Evolutionary conservation across 2,113 vertebrate species (phyloP), one percentile per base, ranked within the genome.

Genomic region (Phainopepla nitens): DNA sequence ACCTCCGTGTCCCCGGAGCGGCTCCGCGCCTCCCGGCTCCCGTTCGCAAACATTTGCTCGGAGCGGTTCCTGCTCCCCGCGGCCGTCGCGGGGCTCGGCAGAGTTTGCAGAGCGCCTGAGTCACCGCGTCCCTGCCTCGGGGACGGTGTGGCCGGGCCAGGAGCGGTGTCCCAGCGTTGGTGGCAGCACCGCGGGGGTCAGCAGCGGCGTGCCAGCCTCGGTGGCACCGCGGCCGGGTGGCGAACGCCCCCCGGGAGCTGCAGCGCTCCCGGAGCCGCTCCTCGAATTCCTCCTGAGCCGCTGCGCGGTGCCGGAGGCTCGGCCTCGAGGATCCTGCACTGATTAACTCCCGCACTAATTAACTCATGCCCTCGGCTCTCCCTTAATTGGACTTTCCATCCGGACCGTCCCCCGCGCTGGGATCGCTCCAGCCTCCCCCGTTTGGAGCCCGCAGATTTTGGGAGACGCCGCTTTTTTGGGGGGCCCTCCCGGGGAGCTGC

Each of bases 11-110:
- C 50, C n/a, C 70, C 31, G 51, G 10, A 13, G 84, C 11, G 31
- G 36, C 85, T 72, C 45, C 42, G 0, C 2, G 13, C 56, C n/a
- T 60, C 83, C 77, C 4, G 2, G 58, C 51, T 81, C 56, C 56
- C 2, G 0, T 79, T 21, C 11, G 44, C 81, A 93, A 95, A 96
- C 95, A 91, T 92, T 89, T 76, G 90, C 89, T 62, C 91, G 94
- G 27, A 10, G 13, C 27, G 25, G 93, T 97, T 97, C 97, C 97
- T 90, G 97, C 58, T 95, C 79, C 50, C 23, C 6, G 29, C 45
- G 39, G 66, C 28, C 4, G 78, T 94, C 96, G 89, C 73, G 56
- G 68, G 96, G 77, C 77, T 57, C n/a, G 0, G 60, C 76, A 21
- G 62, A 41, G 83, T 93, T 96, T 95, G 91, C 78, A 13, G 77